phyloP scores from a whole-genome alignment of 2,113 vertebrate genomes.

The Astatoreochromis straeleni region DNA sequence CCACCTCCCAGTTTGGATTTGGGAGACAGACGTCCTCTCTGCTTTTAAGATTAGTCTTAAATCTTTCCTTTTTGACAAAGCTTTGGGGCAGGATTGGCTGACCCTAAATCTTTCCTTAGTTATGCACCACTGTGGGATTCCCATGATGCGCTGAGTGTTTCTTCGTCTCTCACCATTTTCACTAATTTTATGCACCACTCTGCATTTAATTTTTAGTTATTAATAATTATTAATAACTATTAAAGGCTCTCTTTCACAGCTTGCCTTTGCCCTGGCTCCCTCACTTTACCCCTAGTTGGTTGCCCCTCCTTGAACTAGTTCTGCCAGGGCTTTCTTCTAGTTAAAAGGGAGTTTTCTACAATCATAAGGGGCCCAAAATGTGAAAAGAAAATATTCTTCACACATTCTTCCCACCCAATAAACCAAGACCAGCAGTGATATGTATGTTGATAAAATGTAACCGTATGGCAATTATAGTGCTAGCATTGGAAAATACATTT shows the following conservation, averaged over 20 bases:
- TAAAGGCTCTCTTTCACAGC: neutral
- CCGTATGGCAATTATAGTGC: neutral
- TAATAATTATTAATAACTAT: neutral
- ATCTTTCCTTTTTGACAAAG: neutral
- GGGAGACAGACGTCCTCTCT: neutral
- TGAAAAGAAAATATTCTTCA: neutral
- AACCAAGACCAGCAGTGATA: neutral
- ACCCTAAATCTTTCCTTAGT: neutral
- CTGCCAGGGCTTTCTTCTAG: neutral
- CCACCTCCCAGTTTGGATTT: neutral
- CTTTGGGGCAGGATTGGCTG: neutral
- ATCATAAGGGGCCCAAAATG: neutral
- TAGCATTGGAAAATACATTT: neutral
- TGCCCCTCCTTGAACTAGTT: neutral
- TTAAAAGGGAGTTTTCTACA: neutral
- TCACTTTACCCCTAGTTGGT: neutral
- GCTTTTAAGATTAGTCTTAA: neutral
- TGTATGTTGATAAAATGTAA: neutral
- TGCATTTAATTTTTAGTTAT: neutral
- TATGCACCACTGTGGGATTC: rapidly evolving
- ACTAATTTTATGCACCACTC: neutral
- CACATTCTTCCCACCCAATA: neutral
- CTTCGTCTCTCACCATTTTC: neutral
- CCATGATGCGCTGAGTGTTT: neutral
- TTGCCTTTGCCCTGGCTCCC: neutral